Evolutionary conservation across 2,888 invertebrate species (phyloP), one percentile per base, ranked within the genome.

Genomic region (Oxyteleia sp.): DNA sequence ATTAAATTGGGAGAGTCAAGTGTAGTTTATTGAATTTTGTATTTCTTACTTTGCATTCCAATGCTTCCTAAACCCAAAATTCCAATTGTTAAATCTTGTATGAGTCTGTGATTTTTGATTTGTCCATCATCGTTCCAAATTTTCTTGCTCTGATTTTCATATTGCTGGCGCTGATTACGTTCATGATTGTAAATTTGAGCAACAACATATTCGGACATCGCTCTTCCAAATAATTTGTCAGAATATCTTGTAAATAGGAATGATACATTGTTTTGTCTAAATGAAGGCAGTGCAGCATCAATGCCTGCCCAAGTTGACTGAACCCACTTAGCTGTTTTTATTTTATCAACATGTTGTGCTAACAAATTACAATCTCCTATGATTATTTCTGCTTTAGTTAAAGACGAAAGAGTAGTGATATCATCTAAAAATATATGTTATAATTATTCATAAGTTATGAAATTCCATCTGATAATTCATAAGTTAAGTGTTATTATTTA

Each of bases 31-130:
- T n/a, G n/a, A 16, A 59, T 43, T 41, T 41, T 23, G 16, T 57
- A 26, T n/a, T 26, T 68, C 88, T 89, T 90, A 95, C 94, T 93
- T 86, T 92, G 90, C 85, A 89, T 92, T 41, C 95, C 95, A 82
- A 95, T 95, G 55, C 91, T 93, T 45, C 95, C 95, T 23, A 94
- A 84, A 11, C 95, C 95, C 32, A 95, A 88, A 72, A 95, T 93
- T 5, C 95, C 95, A 81, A 95, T 90, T 1, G 93, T 94, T 11
- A 95, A 88, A 71, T 94, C 94, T 26, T 90, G 89, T 74, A 95
- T 91, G 1, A 91, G 84, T 51, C 94, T 90, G 72, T 94, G 91
- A 59, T 90, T 61, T 1, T 51, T 61, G 68, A 94, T 92, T 83
- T 89, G 93, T 0, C 92, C 93, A 38, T 91, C 88, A n/a, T 66